Conservation (phyloP, 2,113 vertebrate genomes). For the Tamias sibiricus region DNA sequence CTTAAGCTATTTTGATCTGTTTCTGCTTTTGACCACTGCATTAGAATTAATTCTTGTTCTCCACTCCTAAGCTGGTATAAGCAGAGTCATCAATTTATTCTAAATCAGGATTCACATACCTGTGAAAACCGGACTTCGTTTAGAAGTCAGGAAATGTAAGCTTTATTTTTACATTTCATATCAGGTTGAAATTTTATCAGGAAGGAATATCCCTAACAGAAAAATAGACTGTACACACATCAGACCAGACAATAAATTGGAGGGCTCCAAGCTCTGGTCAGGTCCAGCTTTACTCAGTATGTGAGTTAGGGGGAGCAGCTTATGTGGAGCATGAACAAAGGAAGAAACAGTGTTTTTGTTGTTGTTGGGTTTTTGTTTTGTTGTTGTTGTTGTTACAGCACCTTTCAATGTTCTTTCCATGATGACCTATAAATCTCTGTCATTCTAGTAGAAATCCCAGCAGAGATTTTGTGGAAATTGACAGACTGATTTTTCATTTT, state of each 20-base stretch:
- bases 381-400: too few relatives aligned
- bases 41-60: background rate
- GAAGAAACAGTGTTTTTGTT: background rate
- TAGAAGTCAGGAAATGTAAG: background rate
- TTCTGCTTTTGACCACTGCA: background rate
- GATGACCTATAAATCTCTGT: background rate
- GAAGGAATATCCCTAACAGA: background rate
- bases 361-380: too few relatives aligned
- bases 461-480: background rate
- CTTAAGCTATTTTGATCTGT: background rate
- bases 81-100: conserved; percentile 28
- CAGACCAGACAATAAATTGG: background rate
- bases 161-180: background rate
- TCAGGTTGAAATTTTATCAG: background rate
- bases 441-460: background rate
- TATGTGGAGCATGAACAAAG: background rate
- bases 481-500: background rate
- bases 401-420: background rate
- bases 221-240: background rate
- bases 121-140: background rate
- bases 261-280: background rate
- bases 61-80: background rate
- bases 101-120: background rate
- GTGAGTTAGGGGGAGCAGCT: background rate
- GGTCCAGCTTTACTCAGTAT: background rate